Percentiles rank a stretch among this genome's conserved stretches.
Evolutionary conservation across 2,888 invertebrate genomes (phyloP).

Genomic region (Tyria jacobaeae): DNA sequence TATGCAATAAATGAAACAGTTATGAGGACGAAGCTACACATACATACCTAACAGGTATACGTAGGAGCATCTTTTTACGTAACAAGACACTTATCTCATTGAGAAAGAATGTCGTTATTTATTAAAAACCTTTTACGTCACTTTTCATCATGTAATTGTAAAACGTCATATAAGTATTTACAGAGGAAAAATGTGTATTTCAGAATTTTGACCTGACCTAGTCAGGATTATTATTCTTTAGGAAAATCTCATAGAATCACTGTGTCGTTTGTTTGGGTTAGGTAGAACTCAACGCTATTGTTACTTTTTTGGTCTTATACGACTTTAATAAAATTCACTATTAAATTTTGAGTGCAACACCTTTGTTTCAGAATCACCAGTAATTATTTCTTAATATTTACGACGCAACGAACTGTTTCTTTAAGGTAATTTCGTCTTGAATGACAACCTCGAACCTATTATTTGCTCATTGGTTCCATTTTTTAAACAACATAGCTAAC

Average conservation of each 20-base stretch:
- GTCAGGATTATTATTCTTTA: too few species aligned
- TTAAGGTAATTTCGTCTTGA: conserved; percentile 14
- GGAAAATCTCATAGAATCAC: too few species aligned
- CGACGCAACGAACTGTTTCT: conserved; percentile 6
- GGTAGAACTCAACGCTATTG: neutral
- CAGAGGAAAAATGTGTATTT: too few species aligned
- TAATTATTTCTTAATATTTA: neutral
- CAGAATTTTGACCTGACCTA: neutral
- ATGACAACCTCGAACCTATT: conserved; percentile 21
- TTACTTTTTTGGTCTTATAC: neutral
- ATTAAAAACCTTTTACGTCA: neutral
- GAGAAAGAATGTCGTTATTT: neutral
- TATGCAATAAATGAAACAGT: too few species aligned
- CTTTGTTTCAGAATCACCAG: neutral
- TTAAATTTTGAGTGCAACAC: neutral
- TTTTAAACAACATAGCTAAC: conserved; percentile 25
- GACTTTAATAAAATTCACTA: neutral
- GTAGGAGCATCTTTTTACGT: neutral
- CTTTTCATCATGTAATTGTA: neutral
- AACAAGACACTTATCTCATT: neutral
- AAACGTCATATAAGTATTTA: neutral
- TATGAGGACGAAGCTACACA: neutral
- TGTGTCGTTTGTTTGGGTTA: neutral
- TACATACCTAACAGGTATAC: neutral
- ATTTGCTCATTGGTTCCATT: conserved; percentile 28